Base-by-base conservation (phyloP, 35 echinoderm and acorn worm species). In the Apostichopus parvimensis region DNA sequence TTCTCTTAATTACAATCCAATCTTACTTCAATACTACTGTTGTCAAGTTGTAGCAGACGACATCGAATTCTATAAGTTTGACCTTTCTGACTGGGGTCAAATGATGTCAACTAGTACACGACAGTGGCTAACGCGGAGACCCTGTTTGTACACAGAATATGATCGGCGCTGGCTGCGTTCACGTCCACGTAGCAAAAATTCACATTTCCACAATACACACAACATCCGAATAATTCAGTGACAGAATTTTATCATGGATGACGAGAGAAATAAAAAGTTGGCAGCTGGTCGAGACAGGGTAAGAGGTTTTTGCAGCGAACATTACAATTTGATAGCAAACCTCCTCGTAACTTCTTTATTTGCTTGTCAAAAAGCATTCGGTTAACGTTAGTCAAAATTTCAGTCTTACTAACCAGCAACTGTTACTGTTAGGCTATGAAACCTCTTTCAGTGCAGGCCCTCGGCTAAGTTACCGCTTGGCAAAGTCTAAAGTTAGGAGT, bases 241-340 rank as follows among this genome's bases (percentile, higher is more conserved):
- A 22, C 54, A 59, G n/a, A 75, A 18, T 7, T 18, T 22, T 20
- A 15, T 8, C 14, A 83, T 83, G 80, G 94, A 95, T 10, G 94
- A 95, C 22, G 94, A 95, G 58, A 87, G 94, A 82, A 92, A 85
- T 83, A 95, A 95, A 77, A 95, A 95, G 54, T 92, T 95, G 78
- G 73, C 81, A 55, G 94, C 94, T 82, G 94, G 94, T 86, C 83
- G 94, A 52, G 94, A 95, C 65, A 92, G 94, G 94, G 94, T 95
- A 92, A 92, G 94, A 62, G 21, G 12, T 61, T 8, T 61, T 61
- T 8, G 8, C 58, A 61, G 8, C 8, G 58, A 61, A 8, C 7
- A 61, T 0, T 61, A 61, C 1, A 61, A 9, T 61, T 61, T 12
- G 58, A 9, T 61, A 12, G 8, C 7, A 61, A 61, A 61, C 58